Evolutionary conservation across 2,888 invertebrate genomes (phyloP), one percentile per base, ranked within the genome.

Genomic region (Metellina segmentata): DNA sequence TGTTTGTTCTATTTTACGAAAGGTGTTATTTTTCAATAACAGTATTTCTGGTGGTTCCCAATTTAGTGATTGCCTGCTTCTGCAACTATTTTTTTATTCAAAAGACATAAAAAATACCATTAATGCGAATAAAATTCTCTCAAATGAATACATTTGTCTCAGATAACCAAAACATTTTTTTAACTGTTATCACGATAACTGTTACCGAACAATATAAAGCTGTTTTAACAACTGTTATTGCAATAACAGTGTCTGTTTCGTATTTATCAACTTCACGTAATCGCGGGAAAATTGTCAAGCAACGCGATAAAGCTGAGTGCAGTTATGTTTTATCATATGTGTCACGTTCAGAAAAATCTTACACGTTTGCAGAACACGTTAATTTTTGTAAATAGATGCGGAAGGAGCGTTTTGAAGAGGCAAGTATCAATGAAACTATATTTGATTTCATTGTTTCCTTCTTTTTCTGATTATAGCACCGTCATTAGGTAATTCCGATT

Each of bases 201-300:
- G 61, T 16, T 61, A 61, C 9, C 16, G 11, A 61, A 61, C n/a
- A 61, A 61, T 61, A 61, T 34, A 34, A 34, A 61, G 11, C 49
- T 77, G 77, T 51, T 11, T 4, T 77, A n/a, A n/a, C 6, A n/a
- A 5, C 7, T 16, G n/a, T 77, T 77, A 49, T 51, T 77, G 51
- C 16, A 77, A 51, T n/a, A 13, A 51, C 34, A 34, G 34, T 49
- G 11, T 77, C 49, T 13, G 13, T 71, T 71, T 78, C 78, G 51
- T 81, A 16, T 53, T 78, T 87, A 72, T 53, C 34, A 13, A 34
- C 4, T 34, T 81, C 20, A n/a, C 48, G 69, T 72, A 71, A 87
- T 87, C 81, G 87, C 87, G 87, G 87, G 87, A 87, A 87, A 87
- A 72, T 81, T 87, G 87, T 72, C 16, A 81, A 74, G 53, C 79